Evolutionary conservation across 2,797 vertebrate species (phyloP).

Genomic region (Synaphobranchus kaupii): DNA sequence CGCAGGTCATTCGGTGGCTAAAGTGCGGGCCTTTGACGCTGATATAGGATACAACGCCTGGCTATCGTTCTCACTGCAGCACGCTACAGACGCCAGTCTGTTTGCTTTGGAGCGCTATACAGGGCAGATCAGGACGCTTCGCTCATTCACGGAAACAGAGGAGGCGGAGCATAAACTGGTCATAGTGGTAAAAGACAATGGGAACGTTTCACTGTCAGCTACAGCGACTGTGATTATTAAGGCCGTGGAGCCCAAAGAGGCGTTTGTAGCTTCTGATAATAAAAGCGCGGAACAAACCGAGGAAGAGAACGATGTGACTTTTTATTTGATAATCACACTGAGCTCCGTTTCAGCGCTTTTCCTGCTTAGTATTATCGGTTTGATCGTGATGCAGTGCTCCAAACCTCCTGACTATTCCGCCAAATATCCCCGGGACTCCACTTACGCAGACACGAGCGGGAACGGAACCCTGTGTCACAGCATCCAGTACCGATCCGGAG

Average conservation of each 20-base stretch:
- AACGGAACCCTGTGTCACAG: conserved; percentile 51
- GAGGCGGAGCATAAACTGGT: conserved; percentile 54
- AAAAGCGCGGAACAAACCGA: conserved; percentile 40
- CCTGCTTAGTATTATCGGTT: conserved; percentile 50
- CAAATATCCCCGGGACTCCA: conserved; percentile 45
- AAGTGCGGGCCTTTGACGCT: conserved; percentile 65
- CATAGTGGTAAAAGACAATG: conserved; percentile 68
- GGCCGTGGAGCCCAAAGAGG: conserved; percentile 57
- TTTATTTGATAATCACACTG: conserved; percentile 62
- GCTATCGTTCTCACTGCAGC: conserved; percentile 61
- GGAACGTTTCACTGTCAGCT: conserved; percentile 59
- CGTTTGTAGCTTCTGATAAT: conserved; percentile 53
- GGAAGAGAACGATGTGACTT: conserved; percentile 41
- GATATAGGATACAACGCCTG: conserved; percentile 69
- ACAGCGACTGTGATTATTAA: conserved; percentile 57
- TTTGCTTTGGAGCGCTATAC: conserved; percentile 57
- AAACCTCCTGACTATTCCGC: conserved; percentile 48
- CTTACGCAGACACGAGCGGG: conserved; percentile 31
- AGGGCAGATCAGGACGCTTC: conserved; percentile 61
- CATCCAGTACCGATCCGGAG: conserved; percentile 55
- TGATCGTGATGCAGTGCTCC: conserved; percentile 57
- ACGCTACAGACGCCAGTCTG: conserved; percentile 62
- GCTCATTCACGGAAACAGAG: conserved; percentile 62
- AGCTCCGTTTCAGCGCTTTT: conserved; percentile 61
- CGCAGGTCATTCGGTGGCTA: conserved; percentile 63